Base-by-base conservation (phyloP, 2,888 invertebrate genomes). In the Polietes domitor region DNA sequence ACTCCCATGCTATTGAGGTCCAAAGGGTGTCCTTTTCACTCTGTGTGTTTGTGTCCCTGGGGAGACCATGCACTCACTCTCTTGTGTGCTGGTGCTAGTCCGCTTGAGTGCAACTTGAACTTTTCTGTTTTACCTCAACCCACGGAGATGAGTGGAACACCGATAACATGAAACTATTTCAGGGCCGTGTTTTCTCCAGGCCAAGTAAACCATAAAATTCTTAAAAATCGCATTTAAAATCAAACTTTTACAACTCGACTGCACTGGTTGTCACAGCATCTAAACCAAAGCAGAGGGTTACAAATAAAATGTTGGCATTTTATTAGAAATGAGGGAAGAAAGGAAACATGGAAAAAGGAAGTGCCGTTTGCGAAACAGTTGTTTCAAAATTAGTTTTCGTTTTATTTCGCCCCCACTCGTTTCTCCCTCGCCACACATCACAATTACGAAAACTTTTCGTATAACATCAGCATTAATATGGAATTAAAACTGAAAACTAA, bases 221-320 rank as follows among this genome's bases (percentile, higher is more conserved):
- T 41, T n/a, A 43, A 10, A 77, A 77, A 77, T 58, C 73, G 3
- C 15, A 73, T 73, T 82, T 77, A 12, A 70, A 73, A 82, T 82
- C 58, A 77, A 81, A 77, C 65, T 73, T 81, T 73, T 70, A 77
- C 24, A 72, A 63, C 28, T 68, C 70, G 55, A 50, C 41, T 74
- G 32, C 73, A 43, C 41, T 43, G 63, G 6, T 63, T 61, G 71
- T 32, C 61, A 28, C 9, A 32, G 32, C 32, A 32, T 32, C 4
- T 12, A 41, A 5, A 41, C 41, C 9, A 41, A 41, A 7, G 41
- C 41, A 5, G 32, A 32, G 32, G 32, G 41, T 32, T 55, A n/a
- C 9, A 73, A 28, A 53, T 37, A 55, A 73, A 77, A n/a, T 26
- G 50, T 61, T 53, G 53, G 21, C 53, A 21, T 37, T 37, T 37